phyloP scores from a whole-genome alignment of 2,888 invertebrate species.

The Micoletzkya japonica region DNA sequence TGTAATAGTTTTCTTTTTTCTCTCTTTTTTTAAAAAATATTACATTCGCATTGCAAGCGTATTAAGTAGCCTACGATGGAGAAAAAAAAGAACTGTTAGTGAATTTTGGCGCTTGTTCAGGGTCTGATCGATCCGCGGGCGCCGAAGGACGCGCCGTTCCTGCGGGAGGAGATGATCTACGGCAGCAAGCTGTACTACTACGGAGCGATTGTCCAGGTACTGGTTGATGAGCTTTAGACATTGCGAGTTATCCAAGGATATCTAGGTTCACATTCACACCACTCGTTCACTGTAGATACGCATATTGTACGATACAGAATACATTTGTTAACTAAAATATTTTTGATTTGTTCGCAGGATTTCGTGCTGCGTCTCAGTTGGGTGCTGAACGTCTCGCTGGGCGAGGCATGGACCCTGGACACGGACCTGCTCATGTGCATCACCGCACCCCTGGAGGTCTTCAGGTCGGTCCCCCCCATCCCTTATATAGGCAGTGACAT shows the following conservation, averaged over 20 bases:
- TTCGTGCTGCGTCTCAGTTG: conserved; percentile 88
- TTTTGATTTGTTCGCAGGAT: too few species aligned
- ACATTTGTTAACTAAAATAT: too few species aligned
- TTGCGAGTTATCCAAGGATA: too few species aligned
- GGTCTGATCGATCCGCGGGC: conserved; percentile 76
- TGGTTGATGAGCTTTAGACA: too few species aligned
- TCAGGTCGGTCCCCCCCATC: too few species aligned
- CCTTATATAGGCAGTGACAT: too few species aligned
- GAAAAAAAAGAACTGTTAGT: background rate
- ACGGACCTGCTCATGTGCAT: conserved; percentile 58
- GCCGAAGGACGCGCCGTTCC: conserved; percentile 78
- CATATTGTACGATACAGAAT: too few species aligned
- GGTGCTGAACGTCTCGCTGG: conserved; percentile 80
- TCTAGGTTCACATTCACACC: too few species aligned
- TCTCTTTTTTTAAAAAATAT: conserved; percentile 72
- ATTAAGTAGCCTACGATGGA: too few species aligned
- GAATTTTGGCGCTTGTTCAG: background rate
- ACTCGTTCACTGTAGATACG: too few species aligned
- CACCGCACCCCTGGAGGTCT: conserved; percentile 59
- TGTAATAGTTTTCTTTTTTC: too few species aligned
- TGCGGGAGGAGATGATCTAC: conserved; percentile 64
- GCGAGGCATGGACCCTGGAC: conserved; percentile 61
- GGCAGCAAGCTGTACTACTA: conserved; percentile 77
- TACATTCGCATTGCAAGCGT: too few species aligned
- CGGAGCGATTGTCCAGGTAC: conserved; percentile 89